Percentiles rank a stretch among this genome's conserved stretches.
Evolutionary conservation across 2,797 vertebrate species (phyloP).

Genomic region (Simalia tracyae): DNA sequence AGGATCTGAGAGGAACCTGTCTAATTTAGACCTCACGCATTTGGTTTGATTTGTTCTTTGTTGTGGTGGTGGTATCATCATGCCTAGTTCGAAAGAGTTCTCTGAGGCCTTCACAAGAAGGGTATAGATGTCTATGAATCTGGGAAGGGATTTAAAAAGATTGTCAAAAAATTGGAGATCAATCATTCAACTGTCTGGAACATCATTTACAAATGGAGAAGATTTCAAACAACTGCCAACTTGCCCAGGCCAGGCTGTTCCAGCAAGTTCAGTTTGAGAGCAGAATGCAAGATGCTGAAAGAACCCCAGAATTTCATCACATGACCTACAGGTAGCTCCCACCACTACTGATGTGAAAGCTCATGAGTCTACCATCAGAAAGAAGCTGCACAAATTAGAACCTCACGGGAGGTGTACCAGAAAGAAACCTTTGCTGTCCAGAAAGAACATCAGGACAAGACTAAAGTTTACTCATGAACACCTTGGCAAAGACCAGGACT

Average conservation of each 20-base stretch:
- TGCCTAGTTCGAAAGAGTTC: neutral
- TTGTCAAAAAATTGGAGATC: neutral
- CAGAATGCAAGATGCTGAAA: neutral
- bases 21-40: neutral
- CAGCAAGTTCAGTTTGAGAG: neutral
- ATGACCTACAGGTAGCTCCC: neutral
- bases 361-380: neutral
- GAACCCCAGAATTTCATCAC: neutral
- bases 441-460: no score
- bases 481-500: no score
- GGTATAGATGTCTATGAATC: neutral
- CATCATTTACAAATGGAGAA: neutral
- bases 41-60: neutral
- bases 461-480: no score
- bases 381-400: neutral
- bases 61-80: neutral
- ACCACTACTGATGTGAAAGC: neutral
- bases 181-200: neutral
- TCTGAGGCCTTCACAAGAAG: neutral
- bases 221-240: neutral
- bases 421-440: neutral
- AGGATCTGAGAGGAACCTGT: neutral
- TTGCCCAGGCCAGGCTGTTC: neutral
- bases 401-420: neutral
- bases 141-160: neutral